Conservation (phyloP, 2,888 invertebrate genomes). For the Pharmacophagus antenor region DNA sequence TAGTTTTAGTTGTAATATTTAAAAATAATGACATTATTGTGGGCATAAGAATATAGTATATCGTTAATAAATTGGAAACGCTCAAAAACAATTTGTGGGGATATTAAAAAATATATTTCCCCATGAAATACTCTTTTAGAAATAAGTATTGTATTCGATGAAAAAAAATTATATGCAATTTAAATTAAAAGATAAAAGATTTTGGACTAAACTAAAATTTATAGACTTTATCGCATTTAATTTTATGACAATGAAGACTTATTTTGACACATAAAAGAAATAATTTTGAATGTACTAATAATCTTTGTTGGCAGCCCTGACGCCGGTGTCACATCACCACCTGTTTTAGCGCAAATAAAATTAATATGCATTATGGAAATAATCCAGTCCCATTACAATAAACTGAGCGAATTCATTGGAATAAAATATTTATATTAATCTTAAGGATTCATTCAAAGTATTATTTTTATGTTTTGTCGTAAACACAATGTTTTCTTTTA, state of each 20-base stretch:
- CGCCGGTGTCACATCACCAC: constrained; percentile 13
- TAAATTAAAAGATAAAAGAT: no score
- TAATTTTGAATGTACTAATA: background rate
- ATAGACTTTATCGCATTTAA: constrained; percentile 5
- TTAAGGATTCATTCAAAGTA: constrained; percentile 10
- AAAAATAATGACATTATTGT: no score
- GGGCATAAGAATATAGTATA: no score
- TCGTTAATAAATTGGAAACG: no score
- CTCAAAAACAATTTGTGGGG: no score
- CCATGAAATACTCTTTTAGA: no score
- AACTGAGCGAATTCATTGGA: constrained; percentile 26
- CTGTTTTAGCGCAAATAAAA: constrained; percentile 31
- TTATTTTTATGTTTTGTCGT: constrained; percentile 7
- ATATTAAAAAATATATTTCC: no score
- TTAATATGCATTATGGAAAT: constrained; percentile 35
- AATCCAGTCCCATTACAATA: constrained; percentile 26
- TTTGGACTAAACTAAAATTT: no score
- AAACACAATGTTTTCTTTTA: constrained; percentile 18
- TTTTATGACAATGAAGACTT: background rate
- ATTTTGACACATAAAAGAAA: background rate
- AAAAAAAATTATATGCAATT: no score
- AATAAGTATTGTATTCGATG: no score
- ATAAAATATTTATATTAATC: constrained; percentile 11
- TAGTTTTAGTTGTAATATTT: no score
- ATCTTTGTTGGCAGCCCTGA: background rate